A percentile compares a stretch with the other conserved stretches of the same genome.
These are phyloP conservation scores for Spermophilus dauricus DNA, from an alignment of 2,113 vertebrate species.

Conservation along the genomic window DNA sequence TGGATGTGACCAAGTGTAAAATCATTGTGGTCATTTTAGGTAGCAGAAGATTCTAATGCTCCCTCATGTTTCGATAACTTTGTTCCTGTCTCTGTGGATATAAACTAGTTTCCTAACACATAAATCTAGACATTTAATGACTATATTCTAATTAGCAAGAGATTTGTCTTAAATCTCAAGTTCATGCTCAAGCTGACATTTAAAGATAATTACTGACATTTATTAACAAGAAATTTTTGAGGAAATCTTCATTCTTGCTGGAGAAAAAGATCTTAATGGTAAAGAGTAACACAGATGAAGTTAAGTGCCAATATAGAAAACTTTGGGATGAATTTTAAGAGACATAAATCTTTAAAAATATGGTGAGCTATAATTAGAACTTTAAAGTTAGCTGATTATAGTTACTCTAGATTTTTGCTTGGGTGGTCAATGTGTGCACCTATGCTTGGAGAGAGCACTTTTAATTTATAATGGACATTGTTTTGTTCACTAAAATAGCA, in stretches of 20 bases:
- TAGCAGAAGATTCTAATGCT: neutral
- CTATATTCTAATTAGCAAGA: conserved; percentile 22
- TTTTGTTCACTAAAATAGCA: conserved; percentile 9
- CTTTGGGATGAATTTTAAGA: conserved; percentile 34
- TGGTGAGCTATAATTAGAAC: neutral
- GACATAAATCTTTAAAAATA: neutral
- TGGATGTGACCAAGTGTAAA: neutral
- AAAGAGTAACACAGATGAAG: conserved; percentile 34
- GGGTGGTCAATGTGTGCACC: neutral
- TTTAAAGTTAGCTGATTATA: neutral
- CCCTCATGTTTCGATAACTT: conserved; percentile 13
- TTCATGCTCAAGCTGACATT: neutral
- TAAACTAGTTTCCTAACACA: conserved; percentile 28
- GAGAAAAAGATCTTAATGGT: neutral
- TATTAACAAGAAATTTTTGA: conserved; percentile 52
- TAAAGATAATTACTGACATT: conserved; percentile 23
- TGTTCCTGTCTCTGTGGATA: conserved; percentile 21
- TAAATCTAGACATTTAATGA: conserved; percentile 7
- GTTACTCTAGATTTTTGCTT: conserved; percentile 36
- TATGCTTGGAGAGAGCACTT: neutral
- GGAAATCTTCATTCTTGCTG: conserved; percentile 18
- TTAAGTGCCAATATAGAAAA: conserved; percentile 33
- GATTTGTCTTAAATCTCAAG: neutral
- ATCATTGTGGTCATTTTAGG: conserved; percentile 18
- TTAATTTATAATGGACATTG: neutral